Conservation (phyloP, 2,113 vertebrate genomes). For the Chaetodon trifascialis region DNA sequence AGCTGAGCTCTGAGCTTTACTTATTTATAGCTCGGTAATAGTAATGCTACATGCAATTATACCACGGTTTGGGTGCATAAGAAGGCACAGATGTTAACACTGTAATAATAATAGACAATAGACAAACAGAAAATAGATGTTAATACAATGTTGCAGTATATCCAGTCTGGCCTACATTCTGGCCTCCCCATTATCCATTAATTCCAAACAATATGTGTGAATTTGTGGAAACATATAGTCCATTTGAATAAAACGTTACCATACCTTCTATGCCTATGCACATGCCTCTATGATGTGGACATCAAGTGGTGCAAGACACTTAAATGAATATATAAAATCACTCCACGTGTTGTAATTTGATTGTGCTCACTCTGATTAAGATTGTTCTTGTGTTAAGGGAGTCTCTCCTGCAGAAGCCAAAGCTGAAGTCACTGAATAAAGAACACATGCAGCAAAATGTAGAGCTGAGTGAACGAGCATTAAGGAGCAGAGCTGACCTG, state of each 20-base stretch:
- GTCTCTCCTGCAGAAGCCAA: neutral
- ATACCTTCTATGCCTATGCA: neutral
- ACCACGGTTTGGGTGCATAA: too few species aligned
- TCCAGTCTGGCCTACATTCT: too few species aligned
- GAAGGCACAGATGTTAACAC: too few species aligned
- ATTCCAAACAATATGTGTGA: too few species aligned
- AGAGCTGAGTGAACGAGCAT: neutral
- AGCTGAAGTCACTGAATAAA: neutral
- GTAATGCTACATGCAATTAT: neutral
- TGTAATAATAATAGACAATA: too few species aligned
- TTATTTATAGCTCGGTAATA: neutral
- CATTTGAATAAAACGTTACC: too few species aligned
- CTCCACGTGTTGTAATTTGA: neutral
- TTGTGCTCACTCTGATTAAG: neutral
- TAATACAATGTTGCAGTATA: too few species aligned
- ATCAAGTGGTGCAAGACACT: neutral
- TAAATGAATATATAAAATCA: neutral
- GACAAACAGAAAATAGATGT: too few species aligned
- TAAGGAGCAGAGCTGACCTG: conserved; percentile 27
- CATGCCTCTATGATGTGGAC: neutral
- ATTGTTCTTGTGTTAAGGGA: neutral
- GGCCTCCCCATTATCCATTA: too few species aligned
- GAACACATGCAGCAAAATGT: neutral
- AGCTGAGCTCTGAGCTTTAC: too few species aligned
- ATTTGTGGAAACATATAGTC: too few species aligned